Percentiles rank a stretch among this genome's conserved stretches.
phyloP scores from a whole-genome alignment of 2,888 invertebrate genomes.

The Cordilura impudica region DNA sequence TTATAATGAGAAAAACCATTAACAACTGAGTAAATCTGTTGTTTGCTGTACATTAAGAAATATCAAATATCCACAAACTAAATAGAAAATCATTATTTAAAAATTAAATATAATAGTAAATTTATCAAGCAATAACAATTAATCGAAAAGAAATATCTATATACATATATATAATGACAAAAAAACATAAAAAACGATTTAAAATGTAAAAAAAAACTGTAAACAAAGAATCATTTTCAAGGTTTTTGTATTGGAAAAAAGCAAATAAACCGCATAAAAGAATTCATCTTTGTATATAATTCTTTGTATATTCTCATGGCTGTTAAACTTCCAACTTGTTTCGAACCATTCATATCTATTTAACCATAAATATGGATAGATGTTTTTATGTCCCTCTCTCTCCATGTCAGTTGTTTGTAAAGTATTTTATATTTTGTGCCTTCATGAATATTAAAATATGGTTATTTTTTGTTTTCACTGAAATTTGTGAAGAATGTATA shows the following conservation, averaged over 20 bases:
- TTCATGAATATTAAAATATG: constrained; percentile 57
- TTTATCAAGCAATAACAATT: no score
- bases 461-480: constrained; percentile 21
- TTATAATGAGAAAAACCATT: constrained; percentile 33
- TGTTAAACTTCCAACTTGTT: constrained; percentile 19
- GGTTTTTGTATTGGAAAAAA: constrained; percentile 28
- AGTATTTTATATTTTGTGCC: not conserved
- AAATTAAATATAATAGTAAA: no score
- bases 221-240: constrained; percentile 49
- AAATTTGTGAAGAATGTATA: not conserved
- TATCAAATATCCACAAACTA: no score
- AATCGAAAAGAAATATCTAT: no score
- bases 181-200: not conserved
- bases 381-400: not conserved
- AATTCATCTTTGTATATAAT: not conserved
- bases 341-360: constrained; percentile 32
- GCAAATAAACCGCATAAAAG: constrained; percentile 1
- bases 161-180: constrained; percentile 2
- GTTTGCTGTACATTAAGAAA: no score
- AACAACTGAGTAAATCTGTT: constrained; percentile 31
- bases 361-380: constrained; percentile 34
- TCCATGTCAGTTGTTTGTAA: not conserved
- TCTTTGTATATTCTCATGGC: constrained; percentile 14
- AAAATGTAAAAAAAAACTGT: not conserved
- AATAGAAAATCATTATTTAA: no score